A percentile compares a stretch with the other conserved stretches of the same genome.
Conservation (phyloP, 2,113 vertebrate species). For the Helogale parvula region DNA sequence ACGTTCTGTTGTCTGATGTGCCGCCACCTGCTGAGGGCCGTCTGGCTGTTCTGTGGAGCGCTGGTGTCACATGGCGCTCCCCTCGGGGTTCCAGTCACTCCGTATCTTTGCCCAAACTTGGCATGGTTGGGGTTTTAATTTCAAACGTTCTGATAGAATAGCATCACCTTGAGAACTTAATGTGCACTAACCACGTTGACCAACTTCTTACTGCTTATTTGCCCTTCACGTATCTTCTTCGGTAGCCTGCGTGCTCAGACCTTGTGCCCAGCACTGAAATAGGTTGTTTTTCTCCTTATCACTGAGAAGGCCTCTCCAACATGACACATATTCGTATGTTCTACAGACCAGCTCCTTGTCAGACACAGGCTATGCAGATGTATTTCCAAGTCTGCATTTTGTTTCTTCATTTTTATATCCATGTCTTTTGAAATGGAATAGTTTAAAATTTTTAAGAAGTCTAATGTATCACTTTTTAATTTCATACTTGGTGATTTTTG, state of each 20-base stretch:
- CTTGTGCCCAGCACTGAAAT: neutral
- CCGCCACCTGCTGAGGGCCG: neutral
- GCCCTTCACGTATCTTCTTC: neutral
- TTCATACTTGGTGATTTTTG: neutral
- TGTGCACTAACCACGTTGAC: neutral
- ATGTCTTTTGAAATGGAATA: neutral
- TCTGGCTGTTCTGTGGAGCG: neutral
- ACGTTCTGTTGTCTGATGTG: neutral
- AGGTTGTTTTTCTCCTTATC: neutral
- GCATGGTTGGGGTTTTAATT: neutral
- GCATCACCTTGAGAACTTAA: neutral
- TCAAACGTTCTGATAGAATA: neutral
- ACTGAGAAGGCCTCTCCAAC: neutral
- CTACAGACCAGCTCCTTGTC: neutral
- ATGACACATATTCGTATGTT: neutral
- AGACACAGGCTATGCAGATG: neutral
- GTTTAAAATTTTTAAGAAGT: neutral
- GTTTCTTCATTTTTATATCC: neutral
- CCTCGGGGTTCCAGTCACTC: neutral
- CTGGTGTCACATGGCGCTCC: fast-evolving
- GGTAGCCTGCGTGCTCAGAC: neutral
- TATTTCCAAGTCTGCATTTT: neutral
- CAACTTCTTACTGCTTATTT: neutral
- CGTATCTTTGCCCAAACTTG: neutral
- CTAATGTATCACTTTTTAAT: neutral